Conservation (phyloP, 2,113 vertebrate species). For the Alaudala cheleensis region DNA sequence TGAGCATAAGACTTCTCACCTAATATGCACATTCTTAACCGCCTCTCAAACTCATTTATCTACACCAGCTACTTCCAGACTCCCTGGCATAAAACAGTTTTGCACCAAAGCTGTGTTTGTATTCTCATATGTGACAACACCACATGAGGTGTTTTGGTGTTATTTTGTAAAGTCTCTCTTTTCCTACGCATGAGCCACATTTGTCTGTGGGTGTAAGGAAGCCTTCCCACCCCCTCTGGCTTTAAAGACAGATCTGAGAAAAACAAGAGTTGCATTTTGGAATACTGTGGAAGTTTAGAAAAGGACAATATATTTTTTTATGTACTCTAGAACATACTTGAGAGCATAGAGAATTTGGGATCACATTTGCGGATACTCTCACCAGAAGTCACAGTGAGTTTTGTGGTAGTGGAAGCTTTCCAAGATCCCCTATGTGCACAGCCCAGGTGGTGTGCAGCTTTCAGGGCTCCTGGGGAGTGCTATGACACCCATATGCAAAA, state of each 20-base stretch:
- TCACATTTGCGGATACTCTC: background rate
- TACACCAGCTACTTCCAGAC: conserved; percentile 32
- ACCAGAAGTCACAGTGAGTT: background rate
- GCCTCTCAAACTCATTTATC: conserved; percentile 30
- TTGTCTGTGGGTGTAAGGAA: background rate
- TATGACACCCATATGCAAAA: background rate
- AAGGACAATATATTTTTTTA: background rate
- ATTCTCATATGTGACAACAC: conserved; percentile 44
- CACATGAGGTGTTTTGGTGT: conserved; percentile 42
- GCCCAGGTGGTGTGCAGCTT: accelerated
- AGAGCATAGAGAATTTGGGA: background rate
- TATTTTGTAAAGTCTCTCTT: conserved; percentile 48
- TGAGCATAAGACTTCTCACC: conserved; percentile 41
- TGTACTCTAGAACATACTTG: background rate
- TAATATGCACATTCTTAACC: background rate
- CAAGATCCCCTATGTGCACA: background rate
- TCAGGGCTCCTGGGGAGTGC: background rate
- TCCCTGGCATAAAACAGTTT: conserved; percentile 37
- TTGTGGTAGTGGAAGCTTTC: background rate
- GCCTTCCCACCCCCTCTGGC: background rate
- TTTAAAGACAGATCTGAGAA: background rate
- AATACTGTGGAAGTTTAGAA: background rate
- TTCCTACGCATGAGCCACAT: background rate
- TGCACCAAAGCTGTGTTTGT: conserved; percentile 58
- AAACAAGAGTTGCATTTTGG: background rate